Conservation (phyloP, 1,140 invertebrate species). For the Caenorhabditis tropicalis region DNA sequence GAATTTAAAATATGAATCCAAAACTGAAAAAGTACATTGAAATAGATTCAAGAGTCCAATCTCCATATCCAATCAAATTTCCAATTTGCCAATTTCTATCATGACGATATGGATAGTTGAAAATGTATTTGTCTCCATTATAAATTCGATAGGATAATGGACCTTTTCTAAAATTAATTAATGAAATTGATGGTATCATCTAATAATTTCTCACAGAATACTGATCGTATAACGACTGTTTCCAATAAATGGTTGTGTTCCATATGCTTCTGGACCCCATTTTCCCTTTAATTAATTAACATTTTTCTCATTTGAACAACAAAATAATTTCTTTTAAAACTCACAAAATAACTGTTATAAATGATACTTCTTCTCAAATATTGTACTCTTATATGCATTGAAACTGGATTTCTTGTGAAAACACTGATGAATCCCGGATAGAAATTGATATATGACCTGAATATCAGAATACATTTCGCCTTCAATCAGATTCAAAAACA, state of each 20-base stretch:
- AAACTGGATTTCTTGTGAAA: not conserved
- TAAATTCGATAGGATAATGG: not conserved
- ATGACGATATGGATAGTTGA: not conserved
- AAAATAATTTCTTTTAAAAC: too few relatives aligned
- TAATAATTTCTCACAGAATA: not conserved
- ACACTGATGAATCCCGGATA: not conserved
- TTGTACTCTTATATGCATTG: not conserved
- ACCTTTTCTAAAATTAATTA: not conserved
- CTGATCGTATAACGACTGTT: not conserved
- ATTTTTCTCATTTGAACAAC: too few relatives aligned
- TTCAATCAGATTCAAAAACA: not conserved
- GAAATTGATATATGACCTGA: not conserved
- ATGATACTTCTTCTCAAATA: not conserved
- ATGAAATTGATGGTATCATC: not conserved
- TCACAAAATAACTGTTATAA: not conserved
- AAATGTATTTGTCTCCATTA: not conserved
- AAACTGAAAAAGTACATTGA: not conserved
- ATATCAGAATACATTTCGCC: not conserved
- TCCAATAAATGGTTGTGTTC: not conserved
- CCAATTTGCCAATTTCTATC: not conserved
- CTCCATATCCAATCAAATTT: not conserved
- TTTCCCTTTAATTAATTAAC: not conserved
- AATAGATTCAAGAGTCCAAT: not conserved
- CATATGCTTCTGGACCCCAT: not conserved
- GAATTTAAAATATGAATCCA: not conserved